phyloP scores from a whole-genome alignment of 2,113 vertebrate species.

The Gymnogyps californianus region DNA sequence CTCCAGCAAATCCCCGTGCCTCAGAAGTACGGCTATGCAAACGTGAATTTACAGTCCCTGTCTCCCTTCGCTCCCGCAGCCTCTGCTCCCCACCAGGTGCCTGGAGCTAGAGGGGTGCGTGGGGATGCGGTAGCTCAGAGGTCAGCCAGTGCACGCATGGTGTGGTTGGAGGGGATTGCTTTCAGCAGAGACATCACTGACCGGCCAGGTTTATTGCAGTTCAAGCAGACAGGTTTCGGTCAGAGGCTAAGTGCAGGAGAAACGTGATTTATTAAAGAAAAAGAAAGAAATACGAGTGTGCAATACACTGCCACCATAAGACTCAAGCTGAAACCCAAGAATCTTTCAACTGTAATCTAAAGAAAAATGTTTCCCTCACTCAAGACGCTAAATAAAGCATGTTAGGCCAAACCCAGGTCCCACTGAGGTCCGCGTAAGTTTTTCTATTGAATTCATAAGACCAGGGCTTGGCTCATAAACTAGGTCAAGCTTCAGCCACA shows the following conservation, averaged over 20 bases:
- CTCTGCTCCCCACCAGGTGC: background rate
- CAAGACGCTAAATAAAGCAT: constrained; percentile 3
- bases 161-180: background rate
- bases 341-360: constrained; percentile 44
- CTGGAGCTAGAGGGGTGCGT: background rate
- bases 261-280: constrained; percentile 25
- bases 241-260: constrained; percentile 16
- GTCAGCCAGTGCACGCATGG: background rate
- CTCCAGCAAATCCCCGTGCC: constrained; percentile 19
- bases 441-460: background rate
- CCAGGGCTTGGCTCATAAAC: constrained; percentile 15
- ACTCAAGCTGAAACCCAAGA: constrained; percentile 48
- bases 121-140: background rate
- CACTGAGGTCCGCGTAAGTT: background rate
- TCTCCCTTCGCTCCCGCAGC: background rate
- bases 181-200: background rate
- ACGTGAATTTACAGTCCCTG: background rate
- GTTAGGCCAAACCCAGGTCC: constrained; percentile 37
- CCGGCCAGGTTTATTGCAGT: background rate
- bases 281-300: background rate
- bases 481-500: constrained; percentile 31
- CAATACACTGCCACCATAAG: background rate
- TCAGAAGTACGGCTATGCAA: background rate
- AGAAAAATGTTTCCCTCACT: constrained; percentile 49
- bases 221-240: constrained; percentile 2